Evolutionary conservation across 2,113 vertebrate species (phyloP).

Genomic region (Hypocryptadius cinnamomeus): DNA sequence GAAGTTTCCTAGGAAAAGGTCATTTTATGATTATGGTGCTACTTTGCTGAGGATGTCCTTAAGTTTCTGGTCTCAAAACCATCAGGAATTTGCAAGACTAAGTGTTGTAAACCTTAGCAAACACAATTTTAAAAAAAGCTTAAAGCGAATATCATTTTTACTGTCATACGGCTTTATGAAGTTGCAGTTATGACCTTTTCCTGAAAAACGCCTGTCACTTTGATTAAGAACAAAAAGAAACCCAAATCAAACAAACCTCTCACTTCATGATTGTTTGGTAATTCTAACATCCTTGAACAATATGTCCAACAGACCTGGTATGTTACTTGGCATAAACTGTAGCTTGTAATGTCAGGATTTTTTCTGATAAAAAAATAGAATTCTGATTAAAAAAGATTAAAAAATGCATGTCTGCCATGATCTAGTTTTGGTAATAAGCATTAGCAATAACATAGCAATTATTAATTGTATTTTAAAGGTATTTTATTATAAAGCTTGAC

Average conservation of each 20-base stretch:
- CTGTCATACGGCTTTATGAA: neutral
- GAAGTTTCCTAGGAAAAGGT: neutral
- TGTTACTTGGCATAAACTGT: neutral
- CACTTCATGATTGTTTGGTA: accelerated
- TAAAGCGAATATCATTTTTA: neutral
- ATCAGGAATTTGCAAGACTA: neutral
- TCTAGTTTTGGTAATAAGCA: neutral
- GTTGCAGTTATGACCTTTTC: neutral
- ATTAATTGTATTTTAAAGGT: neutral
- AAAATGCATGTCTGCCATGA: neutral
- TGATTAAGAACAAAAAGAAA: neutral
- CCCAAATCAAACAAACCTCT: neutral
- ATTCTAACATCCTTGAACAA: neutral
- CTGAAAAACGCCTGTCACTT: neutral
- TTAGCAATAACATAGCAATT: neutral
- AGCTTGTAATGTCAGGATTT: neutral
- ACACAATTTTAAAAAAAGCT: neutral
- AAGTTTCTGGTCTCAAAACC: neutral
- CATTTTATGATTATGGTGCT: neutral
- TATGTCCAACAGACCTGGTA: neutral
- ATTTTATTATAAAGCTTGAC: neutral
- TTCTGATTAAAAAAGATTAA: neutral
- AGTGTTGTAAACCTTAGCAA: neutral
- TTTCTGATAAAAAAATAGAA: neutral
- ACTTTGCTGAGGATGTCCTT: neutral